Conservation (phyloP, 2,888 invertebrate species). For the Heliconius ethilla region DNA sequence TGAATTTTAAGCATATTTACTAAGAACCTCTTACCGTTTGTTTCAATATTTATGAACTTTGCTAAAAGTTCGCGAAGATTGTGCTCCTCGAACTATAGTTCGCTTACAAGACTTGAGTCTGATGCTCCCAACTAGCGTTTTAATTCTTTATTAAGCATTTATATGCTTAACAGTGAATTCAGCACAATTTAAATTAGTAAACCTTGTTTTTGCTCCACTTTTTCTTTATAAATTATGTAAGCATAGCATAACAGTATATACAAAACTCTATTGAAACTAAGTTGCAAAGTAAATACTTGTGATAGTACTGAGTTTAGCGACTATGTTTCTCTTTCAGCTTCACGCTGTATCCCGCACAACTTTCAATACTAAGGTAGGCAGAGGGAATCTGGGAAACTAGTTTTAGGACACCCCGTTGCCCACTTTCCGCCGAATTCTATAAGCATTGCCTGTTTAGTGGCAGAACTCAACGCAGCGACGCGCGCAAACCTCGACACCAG, state of each 20-base stretch:
- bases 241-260: not conserved
- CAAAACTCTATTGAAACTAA: not conserved
- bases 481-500: too few relatives aligned
- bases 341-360: too few relatives aligned
- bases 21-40: not conserved
- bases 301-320: not conserved
- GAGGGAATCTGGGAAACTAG: too few relatives aligned
- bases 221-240: not conserved
- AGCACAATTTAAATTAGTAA: not conserved
- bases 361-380: too few relatives aligned
- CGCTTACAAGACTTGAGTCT: constrained; percentile 4
- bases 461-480: too few relatives aligned
- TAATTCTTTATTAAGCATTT: not conserved
- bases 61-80: constrained; percentile 13
- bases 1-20: not conserved
- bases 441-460: too few relatives aligned
- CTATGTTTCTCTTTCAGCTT: too few relatives aligned
- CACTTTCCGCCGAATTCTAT: too few relatives aligned
- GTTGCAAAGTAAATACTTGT: not conserved
- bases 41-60: constrained; percentile 14
- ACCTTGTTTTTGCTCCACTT: not conserved
- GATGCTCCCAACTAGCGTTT: not conserved
- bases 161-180: not conserved
- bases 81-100: constrained; percentile 4
- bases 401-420: too few relatives aligned